Evolutionary conservation across 2,888 invertebrate species (phyloP).

Genomic region (Lutraria lutraria): DNA sequence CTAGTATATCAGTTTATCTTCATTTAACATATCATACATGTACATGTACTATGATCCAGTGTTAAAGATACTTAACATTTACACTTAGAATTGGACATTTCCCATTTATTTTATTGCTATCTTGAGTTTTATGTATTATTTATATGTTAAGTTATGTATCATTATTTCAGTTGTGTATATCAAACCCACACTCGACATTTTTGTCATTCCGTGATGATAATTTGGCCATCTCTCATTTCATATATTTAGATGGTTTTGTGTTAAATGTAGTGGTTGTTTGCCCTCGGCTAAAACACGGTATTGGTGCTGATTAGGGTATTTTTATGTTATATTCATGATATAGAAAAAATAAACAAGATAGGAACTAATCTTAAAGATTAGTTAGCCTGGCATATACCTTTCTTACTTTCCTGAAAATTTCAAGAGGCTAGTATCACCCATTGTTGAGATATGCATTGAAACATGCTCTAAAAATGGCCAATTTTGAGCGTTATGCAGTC

Average conservation of each 20-base stretch:
- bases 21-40: not conserved
- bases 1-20: not conserved
- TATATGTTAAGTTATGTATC: not conserved
- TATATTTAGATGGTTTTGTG: not conserved
- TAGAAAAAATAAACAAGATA: no score
- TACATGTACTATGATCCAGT: not conserved
- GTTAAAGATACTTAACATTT: not conserved
- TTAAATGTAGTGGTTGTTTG: no score
- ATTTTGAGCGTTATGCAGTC: no score
- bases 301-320: no score
- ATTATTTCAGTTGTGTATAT: not conserved
- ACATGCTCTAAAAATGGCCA: no score
- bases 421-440: no score
- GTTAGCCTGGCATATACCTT: no score
- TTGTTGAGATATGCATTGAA: no score
- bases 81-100: not conserved
- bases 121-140: not conserved
- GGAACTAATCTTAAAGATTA: no score
- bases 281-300: no score
- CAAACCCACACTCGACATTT: not conserved
- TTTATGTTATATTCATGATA: no score
- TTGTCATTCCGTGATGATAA: slow-evolving; percentile 6
- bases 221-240: not conserved
- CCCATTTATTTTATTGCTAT: not conserved
- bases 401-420: no score